Evolutionary conservation across 2,797 vertebrate genomes (phyloP).

Genomic region (Poecilia gillii): DNA sequence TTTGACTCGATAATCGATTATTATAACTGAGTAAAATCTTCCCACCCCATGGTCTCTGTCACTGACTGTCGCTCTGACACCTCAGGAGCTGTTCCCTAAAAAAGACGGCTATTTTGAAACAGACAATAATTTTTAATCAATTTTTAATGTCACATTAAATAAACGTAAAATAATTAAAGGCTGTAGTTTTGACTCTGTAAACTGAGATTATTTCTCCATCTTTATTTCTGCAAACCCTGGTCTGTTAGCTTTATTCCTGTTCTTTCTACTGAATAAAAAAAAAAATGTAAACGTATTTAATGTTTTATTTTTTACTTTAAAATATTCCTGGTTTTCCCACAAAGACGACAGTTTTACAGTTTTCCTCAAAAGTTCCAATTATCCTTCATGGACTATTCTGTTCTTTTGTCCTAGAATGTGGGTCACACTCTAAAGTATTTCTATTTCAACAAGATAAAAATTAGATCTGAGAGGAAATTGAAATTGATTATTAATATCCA

Average conservation of each 20-base stretch:
- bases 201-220: not conserved
- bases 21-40: no score
- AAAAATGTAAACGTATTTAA: not conserved
- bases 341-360: constrained; percentile 37
- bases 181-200: not conserved
- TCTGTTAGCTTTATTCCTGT: not conserved
- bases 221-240: not conserved
- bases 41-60: no score
- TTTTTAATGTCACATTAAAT: no score
- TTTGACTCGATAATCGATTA: no score
- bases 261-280: not conserved
- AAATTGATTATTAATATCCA: constrained; percentile 50
- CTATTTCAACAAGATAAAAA: constrained; percentile 25
- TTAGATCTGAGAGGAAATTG: constrained; percentile 41
- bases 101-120: no score
- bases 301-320: not conserved
- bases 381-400: constrained; percentile 6
- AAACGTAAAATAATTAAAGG: no score
- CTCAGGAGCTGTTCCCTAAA: no score
- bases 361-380: not conserved
- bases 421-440: constrained; percentile 1
- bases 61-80: no score
- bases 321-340: constrained; percentile 2
- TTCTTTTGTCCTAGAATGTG: not conserved
- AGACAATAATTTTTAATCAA: no score